Base-by-base conservation (phyloP, 2,797 vertebrate genomes). In the Microhierax caerulescens region DNA sequence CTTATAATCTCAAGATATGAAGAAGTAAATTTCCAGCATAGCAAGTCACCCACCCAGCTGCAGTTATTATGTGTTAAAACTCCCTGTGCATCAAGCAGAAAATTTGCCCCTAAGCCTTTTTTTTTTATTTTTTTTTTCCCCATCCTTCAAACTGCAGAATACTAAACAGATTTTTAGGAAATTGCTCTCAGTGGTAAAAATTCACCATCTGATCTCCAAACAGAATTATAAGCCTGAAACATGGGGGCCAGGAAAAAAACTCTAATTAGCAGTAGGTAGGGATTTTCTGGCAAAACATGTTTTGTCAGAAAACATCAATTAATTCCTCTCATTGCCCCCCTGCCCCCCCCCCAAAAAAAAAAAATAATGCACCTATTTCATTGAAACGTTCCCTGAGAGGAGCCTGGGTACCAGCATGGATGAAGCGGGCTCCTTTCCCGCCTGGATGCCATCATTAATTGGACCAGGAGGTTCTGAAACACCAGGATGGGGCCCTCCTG, bases 131-230 rank as follows among this genome's bases (percentile, higher is more conserved):
- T 72, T 81, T 76, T 88, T 82, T 61, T 2, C 5, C 14, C 65
- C 37, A 51, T 83, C 54, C 41, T 81, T 74, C 41, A 64, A 93
- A 94, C 73, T 92, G 51, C 73, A 86, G 90, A 92, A 93, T 92
- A 82, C 70, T 74, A 68, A 72, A 59, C 43, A 88, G 75, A 79
- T 64, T 93, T 95, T 90, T 80, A 94, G 83, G 90, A 89, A 89
- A 87, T 64, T 89, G 56, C 60, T 90, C 41, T 95, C 85, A 27
- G 37, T 80, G 45, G 74, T 90, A 77, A 89, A 87, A 95, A 89
- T 57, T 70, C 83, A 77, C 80, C 82, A 68, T 92, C 85, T 91
- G 83, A 83, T 95, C 85, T 74, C 83, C 85, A 90, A 56, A 59
- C 43, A 65, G 73, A 83, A 82, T 83, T 73, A n/a, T 18, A 75